These are phyloP conservation scores for Sebastes elongatus DNA, from an alignment of 2,797 vertebrate species.

Conservation along the genomic window DNA sequence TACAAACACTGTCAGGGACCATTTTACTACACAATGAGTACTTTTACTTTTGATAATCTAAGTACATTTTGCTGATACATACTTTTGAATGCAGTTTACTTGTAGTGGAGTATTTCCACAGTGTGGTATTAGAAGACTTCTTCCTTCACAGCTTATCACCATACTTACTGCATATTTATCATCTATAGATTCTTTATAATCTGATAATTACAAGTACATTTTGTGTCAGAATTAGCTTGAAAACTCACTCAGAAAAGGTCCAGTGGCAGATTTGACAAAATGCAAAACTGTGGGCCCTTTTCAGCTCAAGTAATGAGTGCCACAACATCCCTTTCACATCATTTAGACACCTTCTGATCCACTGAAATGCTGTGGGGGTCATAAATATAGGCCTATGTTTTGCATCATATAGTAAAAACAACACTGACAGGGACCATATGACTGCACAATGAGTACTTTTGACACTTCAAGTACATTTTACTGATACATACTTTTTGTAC, in stretches of 20 bases:
- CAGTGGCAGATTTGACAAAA: not conserved
- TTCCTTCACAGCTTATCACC: not conserved
- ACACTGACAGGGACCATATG: not conserved
- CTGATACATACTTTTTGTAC: too few species aligned
- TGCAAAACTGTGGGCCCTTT: not conserved
- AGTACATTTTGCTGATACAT: too few species aligned
- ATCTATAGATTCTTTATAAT: not conserved
- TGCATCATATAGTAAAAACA: not conserved
- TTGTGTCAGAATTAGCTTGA: not conserved
- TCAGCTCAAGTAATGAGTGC: not conserved
- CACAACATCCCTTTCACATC: rapidly evolving
- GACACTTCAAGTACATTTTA: not conserved
- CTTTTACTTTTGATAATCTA: not conserved
- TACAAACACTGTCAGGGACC: not conserved
- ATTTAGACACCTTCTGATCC: not conserved
- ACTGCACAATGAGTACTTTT: not conserved
- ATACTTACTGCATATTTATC: not conserved
- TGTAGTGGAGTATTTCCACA: not conserved
- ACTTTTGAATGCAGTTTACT: not conserved
- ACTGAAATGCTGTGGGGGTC: not conserved
- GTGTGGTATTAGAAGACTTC: not conserved
- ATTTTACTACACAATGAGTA: not conserved
- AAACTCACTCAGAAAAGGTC: not conserved
- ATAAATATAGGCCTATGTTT: not conserved
- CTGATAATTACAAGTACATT: too few species aligned